Evolutionary conservation across 2,797 vertebrate genomes (phyloP).

Genomic region (Darevskia mixta): DNA sequence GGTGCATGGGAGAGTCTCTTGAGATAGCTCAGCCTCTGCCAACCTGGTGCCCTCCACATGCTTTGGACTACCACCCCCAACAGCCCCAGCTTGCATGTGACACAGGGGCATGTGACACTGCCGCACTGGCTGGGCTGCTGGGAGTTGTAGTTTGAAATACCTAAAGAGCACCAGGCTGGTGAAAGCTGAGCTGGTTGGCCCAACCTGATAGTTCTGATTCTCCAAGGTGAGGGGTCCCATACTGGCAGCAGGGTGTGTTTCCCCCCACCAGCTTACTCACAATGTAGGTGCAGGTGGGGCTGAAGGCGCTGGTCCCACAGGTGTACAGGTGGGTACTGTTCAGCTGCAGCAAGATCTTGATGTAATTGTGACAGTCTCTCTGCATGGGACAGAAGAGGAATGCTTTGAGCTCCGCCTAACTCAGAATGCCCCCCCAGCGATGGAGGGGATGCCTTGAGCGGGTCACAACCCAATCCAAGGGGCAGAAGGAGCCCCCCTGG

Average conservation of each 20-base stretch:
- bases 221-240: not conserved
- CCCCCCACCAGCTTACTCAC: constrained; percentile 81
- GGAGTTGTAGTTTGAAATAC: too few relatives aligned
- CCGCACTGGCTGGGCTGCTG: too few relatives aligned
- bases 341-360: constrained; percentile 92
- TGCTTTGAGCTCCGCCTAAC: not conserved
- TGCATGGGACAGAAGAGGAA: constrained; percentile 59
- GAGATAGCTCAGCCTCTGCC: too few relatives aligned
- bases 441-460: not conserved
- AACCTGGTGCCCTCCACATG: too few relatives aligned
- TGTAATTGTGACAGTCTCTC: constrained; percentile 98
- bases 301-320: constrained; percentile 96
- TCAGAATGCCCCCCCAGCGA: not conserved
- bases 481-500: not conserved
- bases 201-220: not conserved
- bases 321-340: constrained; percentile 93
- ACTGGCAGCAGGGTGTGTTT: fast-evolving
- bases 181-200: not conserved
- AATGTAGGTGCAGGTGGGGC: constrained; percentile 91
- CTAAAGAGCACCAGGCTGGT: too few relatives aligned
- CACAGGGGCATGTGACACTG: too few relatives aligned
- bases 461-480: not conserved
- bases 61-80: too few relatives aligned
- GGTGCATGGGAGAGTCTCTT: too few relatives aligned
- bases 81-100: too few relatives aligned